Percentiles rank a stretch among this genome's conserved stretches.
phyloP scores from a whole-genome alignment of 2,888 invertebrate genomes.

The Drosophila cognata region DNA sequence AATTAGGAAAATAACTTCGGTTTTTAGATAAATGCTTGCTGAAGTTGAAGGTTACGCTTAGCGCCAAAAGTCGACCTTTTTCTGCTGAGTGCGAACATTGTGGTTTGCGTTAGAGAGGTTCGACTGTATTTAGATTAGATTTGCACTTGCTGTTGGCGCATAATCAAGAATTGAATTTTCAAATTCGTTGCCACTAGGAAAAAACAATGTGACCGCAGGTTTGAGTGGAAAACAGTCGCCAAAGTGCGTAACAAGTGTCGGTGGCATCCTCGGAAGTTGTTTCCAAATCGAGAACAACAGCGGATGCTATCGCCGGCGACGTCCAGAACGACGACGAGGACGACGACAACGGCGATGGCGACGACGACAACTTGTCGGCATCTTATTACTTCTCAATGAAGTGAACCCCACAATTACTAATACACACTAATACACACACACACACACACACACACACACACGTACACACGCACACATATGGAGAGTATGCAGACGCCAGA shows the following conservation, averaged over 20 bases:
- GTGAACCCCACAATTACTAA: conserved; percentile 17
- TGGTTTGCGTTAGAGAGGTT: neutral
- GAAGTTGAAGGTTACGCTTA: neutral
- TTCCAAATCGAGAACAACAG: conserved; percentile 53
- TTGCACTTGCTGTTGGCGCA: conserved; percentile 32
- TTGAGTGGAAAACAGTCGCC: conserved; percentile 63
- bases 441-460: conserved; percentile 1
- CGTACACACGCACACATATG: neutral
- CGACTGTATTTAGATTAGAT: neutral
- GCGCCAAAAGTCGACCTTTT: neutral
- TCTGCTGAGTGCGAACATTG: neutral
- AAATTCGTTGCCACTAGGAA: conserved; percentile 28
- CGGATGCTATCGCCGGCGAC: conserved; percentile 51
- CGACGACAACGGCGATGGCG: neutral
- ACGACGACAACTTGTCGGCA: conserved; percentile 78
- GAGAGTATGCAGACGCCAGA: conserved; percentile 41
- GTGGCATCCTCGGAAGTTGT: conserved; percentile 68
- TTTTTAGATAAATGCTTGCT: neutral
- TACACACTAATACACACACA: conserved; percentile 11
- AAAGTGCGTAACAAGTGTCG: conserved; percentile 82
- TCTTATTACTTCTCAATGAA: conserved; percentile 68
- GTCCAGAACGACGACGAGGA: conserved; percentile 46
- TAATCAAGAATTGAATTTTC: conserved; percentile 41
- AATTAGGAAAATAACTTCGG: neutral
- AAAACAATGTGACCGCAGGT: conserved; percentile 15